Evolutionary conservation across 1,140 invertebrate genomes (phyloP).

Genomic region (Drosophila fuyamai): DNA sequence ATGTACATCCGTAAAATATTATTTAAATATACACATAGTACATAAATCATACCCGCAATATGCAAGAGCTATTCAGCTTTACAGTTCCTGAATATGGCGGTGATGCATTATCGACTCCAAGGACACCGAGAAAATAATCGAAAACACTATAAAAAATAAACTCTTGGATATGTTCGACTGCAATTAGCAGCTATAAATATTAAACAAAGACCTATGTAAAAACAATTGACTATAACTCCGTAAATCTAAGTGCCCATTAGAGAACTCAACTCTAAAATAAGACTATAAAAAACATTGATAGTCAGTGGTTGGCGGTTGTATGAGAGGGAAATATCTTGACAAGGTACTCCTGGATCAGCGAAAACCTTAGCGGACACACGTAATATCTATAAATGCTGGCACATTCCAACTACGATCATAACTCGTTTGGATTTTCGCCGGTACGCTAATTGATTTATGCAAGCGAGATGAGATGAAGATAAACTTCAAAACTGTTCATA

Average conservation of each 20-base stretch:
- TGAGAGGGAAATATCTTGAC: background rate
- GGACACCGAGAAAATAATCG: background rate
- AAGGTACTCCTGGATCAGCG: slow-evolving; percentile 8
- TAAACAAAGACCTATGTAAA: background rate
- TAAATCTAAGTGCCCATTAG: background rate
- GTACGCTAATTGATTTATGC: slow-evolving; percentile 41
- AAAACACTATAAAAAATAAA: background rate
- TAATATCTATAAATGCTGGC: slow-evolving; percentile 48
- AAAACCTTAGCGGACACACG: slow-evolving; percentile 20
- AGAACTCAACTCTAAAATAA: background rate
- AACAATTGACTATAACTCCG: background rate
- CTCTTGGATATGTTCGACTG: background rate
- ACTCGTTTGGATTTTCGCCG: slow-evolving; percentile 29
- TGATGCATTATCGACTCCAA: background rate
- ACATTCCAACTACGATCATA: slow-evolving; percentile 30
- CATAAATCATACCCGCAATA: no score
- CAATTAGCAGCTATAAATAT: slow-evolving; percentile 11
- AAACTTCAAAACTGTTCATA: slow-evolving; percentile 9
- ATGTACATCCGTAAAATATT: no score
- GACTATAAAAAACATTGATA: background rate
- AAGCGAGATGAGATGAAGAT: slow-evolving; percentile 1
- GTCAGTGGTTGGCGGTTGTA: background rate
- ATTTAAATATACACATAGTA: no score
- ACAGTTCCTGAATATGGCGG: no score
- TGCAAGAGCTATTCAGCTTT: no score